Conservation (phyloP, 2,113 vertebrate species). For the Prionailurus viverrinus region DNA sequence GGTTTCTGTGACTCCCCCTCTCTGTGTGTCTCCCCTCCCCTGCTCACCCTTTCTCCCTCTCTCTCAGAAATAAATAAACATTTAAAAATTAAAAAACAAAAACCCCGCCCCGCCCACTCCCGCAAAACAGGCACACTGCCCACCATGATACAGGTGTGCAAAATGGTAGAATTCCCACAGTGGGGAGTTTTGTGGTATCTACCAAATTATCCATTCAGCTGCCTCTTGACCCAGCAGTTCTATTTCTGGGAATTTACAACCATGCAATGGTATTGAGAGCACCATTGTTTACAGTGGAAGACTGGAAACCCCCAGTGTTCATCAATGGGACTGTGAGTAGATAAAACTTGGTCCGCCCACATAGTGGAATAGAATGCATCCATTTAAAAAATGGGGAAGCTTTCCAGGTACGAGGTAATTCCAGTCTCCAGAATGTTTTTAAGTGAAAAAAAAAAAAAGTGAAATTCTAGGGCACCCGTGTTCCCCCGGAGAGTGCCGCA, state of each 20-base stretch:
- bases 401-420: neutral
- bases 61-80: too few species aligned
- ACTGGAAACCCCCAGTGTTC: neutral
- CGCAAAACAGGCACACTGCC: neutral
- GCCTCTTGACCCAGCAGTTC: neutral
- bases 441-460: neutral
- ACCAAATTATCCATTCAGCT: neutral
- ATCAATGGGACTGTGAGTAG: neutral
- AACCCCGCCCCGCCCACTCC: accelerated
- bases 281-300: neutral
- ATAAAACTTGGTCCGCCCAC: accelerated
- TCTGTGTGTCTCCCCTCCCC: too few species aligned
- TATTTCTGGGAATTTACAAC: neutral
- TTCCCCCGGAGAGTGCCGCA: neutral
- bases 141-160: neutral
- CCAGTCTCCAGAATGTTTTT: neutral
- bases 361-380: neutral
- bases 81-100: neutral
- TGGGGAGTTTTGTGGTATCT: neutral
- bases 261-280: neutral
- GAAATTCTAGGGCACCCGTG: neutral
- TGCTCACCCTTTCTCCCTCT: too few species aligned
- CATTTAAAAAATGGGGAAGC: neutral
- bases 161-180: neutral
- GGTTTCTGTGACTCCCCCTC: too few species aligned